These are phyloP conservation scores for Ctenochaetus hawaiiensis DNA, from an alignment of 2,797 vertebrate species.

Conservation along the genomic window DNA sequence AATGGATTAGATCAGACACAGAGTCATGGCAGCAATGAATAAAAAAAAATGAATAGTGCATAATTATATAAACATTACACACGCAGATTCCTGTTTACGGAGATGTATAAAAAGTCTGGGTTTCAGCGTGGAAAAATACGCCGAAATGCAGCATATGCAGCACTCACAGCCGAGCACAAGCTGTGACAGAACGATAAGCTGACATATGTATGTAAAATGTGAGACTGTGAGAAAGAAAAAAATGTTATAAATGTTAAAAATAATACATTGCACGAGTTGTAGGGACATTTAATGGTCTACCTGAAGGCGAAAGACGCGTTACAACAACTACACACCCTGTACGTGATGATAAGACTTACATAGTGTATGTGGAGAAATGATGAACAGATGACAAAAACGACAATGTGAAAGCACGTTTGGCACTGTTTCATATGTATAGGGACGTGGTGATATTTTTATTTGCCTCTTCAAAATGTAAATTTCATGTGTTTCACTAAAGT, in stretches of 20 bases:
- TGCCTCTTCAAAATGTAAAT: slow-evolving; percentile 37
- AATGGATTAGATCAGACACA: neutral
- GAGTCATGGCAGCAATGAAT: neutral
- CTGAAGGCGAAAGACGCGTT: neutral
- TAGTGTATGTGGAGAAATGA: neutral
- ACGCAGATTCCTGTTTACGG: neutral
- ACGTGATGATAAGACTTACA: neutral
- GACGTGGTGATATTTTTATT: neutral
- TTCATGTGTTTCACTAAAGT: neutral
- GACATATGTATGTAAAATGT: neutral
- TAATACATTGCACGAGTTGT: too few species aligned
- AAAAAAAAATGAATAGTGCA: neutral
- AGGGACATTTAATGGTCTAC: neutral
- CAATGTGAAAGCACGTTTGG: neutral
- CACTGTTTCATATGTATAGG: neutral
- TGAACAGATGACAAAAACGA: neutral
- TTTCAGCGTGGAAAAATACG: neutral
- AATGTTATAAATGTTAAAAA: neutral
- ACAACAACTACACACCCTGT: neutral
- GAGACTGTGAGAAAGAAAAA: slow-evolving; percentile 8
- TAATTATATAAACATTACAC: neutral
- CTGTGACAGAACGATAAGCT: slow-evolving; percentile 19
- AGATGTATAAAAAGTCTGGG: neutral
- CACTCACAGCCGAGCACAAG: neutral
- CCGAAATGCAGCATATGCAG: slow-evolving; percentile 20